Evolutionary conservation across 2,113 vertebrate species (phyloP).

Genomic region (Phalacrocorax aristotelis): DNA sequence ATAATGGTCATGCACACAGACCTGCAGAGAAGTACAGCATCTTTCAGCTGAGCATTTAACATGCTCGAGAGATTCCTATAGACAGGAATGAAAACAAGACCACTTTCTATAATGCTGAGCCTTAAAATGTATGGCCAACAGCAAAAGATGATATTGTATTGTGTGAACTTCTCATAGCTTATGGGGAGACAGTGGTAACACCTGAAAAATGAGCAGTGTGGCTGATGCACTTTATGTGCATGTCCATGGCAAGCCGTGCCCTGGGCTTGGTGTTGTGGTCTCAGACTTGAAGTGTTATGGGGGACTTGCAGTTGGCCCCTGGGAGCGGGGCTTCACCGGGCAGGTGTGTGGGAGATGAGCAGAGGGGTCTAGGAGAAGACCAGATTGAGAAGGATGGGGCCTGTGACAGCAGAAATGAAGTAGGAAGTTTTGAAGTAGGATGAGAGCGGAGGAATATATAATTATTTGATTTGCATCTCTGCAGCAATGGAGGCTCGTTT

Average conservation of each 20-base stretch:
- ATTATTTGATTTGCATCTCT: background rate
- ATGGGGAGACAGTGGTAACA: background rate
- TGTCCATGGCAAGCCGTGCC: background rate
- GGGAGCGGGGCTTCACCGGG: background rate
- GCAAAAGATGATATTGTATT: rapidly evolving
- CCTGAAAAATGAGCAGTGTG: background rate
- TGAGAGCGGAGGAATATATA: rapidly evolving
- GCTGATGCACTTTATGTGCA: rapidly evolving
- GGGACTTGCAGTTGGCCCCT: background rate
- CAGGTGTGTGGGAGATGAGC: background rate
- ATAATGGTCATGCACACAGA: background rate
- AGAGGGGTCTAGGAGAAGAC: background rate
- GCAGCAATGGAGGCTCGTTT: background rate
- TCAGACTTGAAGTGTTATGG: background rate
- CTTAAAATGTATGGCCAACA: background rate
- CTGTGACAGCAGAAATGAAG: background rate
- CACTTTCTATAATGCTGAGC: background rate
- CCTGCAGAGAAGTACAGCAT: background rate
- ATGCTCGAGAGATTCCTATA: background rate
- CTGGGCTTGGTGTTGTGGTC: rapidly evolving
- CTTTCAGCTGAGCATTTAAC: background rate
- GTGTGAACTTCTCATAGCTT: background rate
- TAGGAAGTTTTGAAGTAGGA: background rate
- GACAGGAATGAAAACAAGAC: background rate
- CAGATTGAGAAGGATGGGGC: rapidly evolving